Conservation (phyloP, 1,140 invertebrate genomes). For the Ectropis grisescens region DNA sequence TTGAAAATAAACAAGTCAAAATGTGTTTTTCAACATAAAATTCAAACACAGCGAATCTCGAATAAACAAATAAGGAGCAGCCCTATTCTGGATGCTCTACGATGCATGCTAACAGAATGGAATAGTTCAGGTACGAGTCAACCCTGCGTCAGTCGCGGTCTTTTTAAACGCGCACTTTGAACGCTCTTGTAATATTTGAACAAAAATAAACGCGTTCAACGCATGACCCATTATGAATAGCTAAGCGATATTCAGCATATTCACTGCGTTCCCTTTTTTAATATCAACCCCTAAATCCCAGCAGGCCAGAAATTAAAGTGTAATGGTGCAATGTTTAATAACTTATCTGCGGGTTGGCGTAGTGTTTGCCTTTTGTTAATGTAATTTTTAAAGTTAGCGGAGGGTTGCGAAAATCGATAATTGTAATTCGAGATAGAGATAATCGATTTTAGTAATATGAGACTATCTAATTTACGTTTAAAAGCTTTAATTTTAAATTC, state of each 20-base stretch:
- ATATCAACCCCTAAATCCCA: conserved; percentile 48
- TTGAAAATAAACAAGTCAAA: conserved; percentile 51
- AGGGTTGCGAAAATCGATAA: conserved; percentile 22
- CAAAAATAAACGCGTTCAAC: conserved; percentile 30
- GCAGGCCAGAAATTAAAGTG: conserved; percentile 57
- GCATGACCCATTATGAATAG: conserved; percentile 27
- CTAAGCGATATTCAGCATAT: conserved; percentile 25
- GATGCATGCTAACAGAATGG: conserved; percentile 19
- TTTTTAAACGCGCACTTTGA: too few relatives aligned
- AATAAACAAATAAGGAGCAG: conserved; percentile 5
- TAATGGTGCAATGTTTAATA: conserved; percentile 66
- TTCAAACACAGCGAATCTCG: conserved; percentile 16
- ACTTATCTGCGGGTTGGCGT: conserved; percentile 56
- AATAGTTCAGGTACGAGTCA: conserved; percentile 11
- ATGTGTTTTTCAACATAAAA: conserved; percentile 32
- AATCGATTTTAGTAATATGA: not conserved
- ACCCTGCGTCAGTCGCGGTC: too few relatives aligned
- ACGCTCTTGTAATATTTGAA: conserved; percentile 19
- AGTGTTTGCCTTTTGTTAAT: conserved; percentile 58
- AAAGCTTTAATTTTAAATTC: too few relatives aligned
- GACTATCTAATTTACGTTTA: too few relatives aligned
- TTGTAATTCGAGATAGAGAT: not conserved
- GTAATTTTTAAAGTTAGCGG: conserved; percentile 54
- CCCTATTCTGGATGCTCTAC: conserved; percentile 6
- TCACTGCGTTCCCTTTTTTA: conserved; percentile 36